A percentile compares a stretch with the other conserved stretches of the same genome.
phyloP scores from a whole-genome alignment of 2,113 vertebrate species.

The Lepus europaeus region DNA sequence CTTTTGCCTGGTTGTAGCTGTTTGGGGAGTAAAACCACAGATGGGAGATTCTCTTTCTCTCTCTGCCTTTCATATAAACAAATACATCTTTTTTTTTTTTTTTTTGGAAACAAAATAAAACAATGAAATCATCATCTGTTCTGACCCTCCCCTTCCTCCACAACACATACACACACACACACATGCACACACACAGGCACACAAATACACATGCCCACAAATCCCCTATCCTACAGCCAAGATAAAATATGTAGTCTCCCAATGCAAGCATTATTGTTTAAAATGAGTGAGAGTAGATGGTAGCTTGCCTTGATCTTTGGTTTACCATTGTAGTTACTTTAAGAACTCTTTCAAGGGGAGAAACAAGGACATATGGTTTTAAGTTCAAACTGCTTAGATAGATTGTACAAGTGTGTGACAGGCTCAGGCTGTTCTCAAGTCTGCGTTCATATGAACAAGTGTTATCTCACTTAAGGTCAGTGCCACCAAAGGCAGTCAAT shows the following conservation, averaged over 20 bases:
- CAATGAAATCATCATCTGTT: background rate
- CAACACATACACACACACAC: too few species aligned
- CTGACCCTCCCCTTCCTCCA: background rate
- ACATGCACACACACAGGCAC: too few species aligned
- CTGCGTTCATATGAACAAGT: background rate
- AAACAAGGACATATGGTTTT: background rate
- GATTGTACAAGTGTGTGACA: background rate
- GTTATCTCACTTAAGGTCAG: background rate
- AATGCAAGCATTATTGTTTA: background rate
- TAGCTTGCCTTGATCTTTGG: background rate
- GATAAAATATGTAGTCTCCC: background rate
- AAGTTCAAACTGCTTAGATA: background rate
- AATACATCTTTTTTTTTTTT: too few species aligned
- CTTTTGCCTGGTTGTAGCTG: too few species aligned
- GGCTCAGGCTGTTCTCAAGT: background rate
- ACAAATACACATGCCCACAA: too few species aligned
- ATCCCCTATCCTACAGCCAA: background rate
- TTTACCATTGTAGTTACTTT: background rate
- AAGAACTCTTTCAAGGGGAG: background rate
- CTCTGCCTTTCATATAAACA: too few species aligned
- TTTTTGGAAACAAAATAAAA: background rate
- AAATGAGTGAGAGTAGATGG: background rate
- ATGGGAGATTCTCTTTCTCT: too few species aligned
- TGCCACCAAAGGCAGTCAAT: background rate
- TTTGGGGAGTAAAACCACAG: too few species aligned